Conservation (phyloP, 1,140 invertebrate genomes). For the Condylostylus longicornis region DNA sequence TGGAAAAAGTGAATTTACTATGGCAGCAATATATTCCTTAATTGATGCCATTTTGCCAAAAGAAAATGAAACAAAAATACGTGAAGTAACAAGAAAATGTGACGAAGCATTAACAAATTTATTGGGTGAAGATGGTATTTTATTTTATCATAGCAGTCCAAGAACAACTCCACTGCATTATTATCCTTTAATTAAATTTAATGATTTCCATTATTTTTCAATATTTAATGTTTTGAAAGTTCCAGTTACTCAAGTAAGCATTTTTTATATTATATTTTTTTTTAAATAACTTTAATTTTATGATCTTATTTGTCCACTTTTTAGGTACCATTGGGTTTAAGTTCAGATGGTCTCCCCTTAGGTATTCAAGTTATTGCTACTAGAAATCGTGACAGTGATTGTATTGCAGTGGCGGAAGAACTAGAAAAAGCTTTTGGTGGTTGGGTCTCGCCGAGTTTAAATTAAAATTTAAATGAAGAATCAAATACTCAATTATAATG, state of each 20-base stretch:
- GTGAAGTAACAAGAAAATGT: conserved; percentile 40
- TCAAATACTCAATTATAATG: background rate
- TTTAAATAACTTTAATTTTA: background rate
- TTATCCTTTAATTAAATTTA: conserved; percentile 59
- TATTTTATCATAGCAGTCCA: conserved; percentile 74
- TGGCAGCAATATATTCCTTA: conserved; percentile 51
- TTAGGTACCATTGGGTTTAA: conserved; percentile 62
- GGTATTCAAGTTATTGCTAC: conserved; percentile 69
- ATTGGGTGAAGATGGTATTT: conserved; percentile 61
- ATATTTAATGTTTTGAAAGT: conserved; percentile 76
- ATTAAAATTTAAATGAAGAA: background rate
- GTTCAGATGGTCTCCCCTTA: conserved; percentile 54
- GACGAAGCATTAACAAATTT: conserved; percentile 47
- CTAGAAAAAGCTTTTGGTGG: conserved; percentile 71
- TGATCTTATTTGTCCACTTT: conserved; percentile 4
- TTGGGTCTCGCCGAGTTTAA: conserved; percentile 53
- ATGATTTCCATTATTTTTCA: conserved; percentile 78
- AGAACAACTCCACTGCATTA: conserved; percentile 73
- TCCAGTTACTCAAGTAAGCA: conserved; percentile 62
- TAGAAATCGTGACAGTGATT: conserved; percentile 62
- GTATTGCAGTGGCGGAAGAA: conserved; percentile 67
- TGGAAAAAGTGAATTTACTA: conserved; percentile 42
- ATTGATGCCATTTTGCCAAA: conserved; percentile 45
- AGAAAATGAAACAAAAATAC: conserved; percentile 46
- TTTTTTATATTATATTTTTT: conserved; percentile 1